Evolutionary conservation across 2,797 vertebrate species (phyloP).

Genomic region (Eremophila alpestris): DNA sequence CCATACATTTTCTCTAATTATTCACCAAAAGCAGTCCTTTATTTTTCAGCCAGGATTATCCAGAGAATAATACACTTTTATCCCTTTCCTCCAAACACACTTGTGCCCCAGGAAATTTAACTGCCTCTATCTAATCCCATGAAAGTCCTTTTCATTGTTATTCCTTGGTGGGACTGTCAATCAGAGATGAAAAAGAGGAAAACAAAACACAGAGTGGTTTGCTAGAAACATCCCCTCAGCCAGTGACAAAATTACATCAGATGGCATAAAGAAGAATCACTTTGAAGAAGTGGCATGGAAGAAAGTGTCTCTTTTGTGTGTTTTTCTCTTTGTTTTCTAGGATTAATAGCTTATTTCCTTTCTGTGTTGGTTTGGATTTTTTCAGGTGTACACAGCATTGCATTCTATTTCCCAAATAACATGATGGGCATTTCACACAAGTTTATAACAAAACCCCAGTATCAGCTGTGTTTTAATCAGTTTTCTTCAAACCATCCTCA

Average conservation of each 20-base stretch:
- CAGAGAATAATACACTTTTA: constrained; percentile 34
- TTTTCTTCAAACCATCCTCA: background rate
- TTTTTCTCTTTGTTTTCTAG: background rate
- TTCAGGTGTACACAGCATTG: background rate
- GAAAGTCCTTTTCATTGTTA: constrained; percentile 28
- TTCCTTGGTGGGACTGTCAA: constrained; percentile 55
- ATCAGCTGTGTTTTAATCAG: background rate
- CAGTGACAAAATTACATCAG: background rate
- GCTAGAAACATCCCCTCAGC: background rate
- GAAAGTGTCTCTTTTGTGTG: background rate
- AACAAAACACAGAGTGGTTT: constrained; percentile 29
- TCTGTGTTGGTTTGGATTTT: background rate
- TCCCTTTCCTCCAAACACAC: constrained; percentile 30
- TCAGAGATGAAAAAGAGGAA: constrained; percentile 45
- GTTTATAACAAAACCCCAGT: background rate
- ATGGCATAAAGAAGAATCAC: background rate
- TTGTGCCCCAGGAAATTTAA: constrained; percentile 55
- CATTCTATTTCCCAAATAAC: background rate
- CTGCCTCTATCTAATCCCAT: constrained; percentile 36
- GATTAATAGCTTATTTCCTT: background rate
- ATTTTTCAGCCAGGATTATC: constrained; percentile 29
- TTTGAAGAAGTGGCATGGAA: background rate
- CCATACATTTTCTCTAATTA: constrained; percentile 16
- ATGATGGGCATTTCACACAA: background rate
- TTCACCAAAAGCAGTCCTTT: background rate